Conservation (phyloP, 2,113 vertebrate genomes). For the Picathartes gymnocephalus region DNA sequence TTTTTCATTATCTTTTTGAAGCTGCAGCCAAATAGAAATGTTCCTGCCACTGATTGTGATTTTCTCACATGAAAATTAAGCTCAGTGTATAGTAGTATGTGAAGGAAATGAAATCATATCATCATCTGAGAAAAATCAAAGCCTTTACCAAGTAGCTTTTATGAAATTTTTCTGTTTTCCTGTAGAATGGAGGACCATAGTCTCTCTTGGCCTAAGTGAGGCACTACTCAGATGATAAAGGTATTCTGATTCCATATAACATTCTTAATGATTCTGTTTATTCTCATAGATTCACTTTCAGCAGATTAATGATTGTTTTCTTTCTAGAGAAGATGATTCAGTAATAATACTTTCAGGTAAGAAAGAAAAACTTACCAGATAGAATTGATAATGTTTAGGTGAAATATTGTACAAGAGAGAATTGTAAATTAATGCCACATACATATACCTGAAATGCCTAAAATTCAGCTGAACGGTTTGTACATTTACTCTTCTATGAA, state of each 20-base stretch:
- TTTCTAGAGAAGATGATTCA: neutral
- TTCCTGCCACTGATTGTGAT: slow-evolving; percentile 19
- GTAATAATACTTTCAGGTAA: neutral
- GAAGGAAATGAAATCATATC: slow-evolving; percentile 16
- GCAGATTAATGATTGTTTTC: slow-evolving; percentile 31
- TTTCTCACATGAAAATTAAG: slow-evolving; percentile 33
- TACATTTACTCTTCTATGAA: neutral
- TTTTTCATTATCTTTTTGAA: slow-evolving; percentile 44
- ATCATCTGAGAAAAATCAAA: slow-evolving; percentile 15
- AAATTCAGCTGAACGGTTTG: neutral
- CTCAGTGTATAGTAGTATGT: neutral
- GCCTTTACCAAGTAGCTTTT: neutral
- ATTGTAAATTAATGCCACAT: neutral
- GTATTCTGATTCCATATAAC: neutral
- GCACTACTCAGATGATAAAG: neutral
- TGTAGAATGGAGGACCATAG: neutral
- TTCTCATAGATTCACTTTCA: neutral
- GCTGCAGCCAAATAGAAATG: slow-evolving; percentile 29
- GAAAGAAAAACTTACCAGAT: neutral
- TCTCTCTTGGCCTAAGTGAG: neutral
- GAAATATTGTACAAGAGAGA: slow-evolving; percentile 21
- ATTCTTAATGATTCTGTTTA: slow-evolving; percentile 36
- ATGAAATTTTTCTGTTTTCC: neutral
- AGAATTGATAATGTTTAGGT: neutral
- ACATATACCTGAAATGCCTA: neutral